Conservation (phyloP, 2,888 invertebrate genomes). For the Autographa pulchrina region DNA sequence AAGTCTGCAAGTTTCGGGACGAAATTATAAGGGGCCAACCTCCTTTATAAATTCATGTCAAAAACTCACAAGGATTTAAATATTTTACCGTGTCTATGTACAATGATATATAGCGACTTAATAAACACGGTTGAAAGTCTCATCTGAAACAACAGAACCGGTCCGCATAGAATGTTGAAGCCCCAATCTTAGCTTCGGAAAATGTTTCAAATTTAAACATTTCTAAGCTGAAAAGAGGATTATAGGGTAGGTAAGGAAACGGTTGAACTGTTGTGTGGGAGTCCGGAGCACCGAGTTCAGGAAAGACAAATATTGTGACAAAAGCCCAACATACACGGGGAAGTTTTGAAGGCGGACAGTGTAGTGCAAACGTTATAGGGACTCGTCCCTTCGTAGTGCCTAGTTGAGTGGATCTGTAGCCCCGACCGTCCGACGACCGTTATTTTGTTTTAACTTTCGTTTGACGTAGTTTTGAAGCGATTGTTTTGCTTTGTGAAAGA, state of each 20-base stretch:
- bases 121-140: slow-evolving; percentile 8
- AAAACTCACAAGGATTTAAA: background rate
- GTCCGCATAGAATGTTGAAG: slow-evolving; percentile 35
- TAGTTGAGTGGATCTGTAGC: slow-evolving; percentile 36
- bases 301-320: slow-evolving; percentile 82
- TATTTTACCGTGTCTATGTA: background rate
- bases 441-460: slow-evolving; percentile 68
- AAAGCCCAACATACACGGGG: slow-evolving; percentile 75
- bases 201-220: slow-evolving; percentile 65
- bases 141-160: slow-evolving; percentile 19
- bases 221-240: slow-evolving; percentile 68
- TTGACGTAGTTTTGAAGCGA: slow-evolving; percentile 59
- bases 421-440: slow-evolving; percentile 41
- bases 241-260: slow-evolving; percentile 63
- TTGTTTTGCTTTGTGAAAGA: slow-evolving; percentile 55
- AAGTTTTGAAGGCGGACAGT: slow-evolving; percentile 72
- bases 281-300: slow-evolving; percentile 71
- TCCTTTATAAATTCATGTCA: background rate
- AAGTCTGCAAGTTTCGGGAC: background rate
- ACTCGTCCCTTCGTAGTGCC: slow-evolving; percentile 46
- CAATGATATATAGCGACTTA: background rate
- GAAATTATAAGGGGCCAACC: background rate
- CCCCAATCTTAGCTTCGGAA: slow-evolving; percentile 44
- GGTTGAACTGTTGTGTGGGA: slow-evolving; percentile 64
- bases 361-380: slow-evolving; percentile 68